Conservation (phyloP, 1,140 invertebrate species). For the Neotoxoptera formosana region DNA sequence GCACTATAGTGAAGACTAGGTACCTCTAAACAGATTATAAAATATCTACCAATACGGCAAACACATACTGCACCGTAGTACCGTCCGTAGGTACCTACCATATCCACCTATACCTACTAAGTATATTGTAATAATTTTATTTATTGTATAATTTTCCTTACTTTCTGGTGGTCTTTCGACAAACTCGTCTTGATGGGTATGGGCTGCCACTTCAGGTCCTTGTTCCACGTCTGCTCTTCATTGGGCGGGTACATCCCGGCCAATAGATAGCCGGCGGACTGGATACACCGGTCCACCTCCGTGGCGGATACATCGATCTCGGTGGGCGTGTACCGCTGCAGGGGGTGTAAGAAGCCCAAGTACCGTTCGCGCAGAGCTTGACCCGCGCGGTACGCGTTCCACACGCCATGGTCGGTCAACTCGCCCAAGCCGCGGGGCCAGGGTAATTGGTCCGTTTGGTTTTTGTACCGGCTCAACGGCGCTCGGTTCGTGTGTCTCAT, state of each 20-base stretch:
- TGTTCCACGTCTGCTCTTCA: constrained; percentile 51
- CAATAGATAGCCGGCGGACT: constrained; percentile 29
- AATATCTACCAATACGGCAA: too few species aligned
- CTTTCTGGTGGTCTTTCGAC: constrained; percentile 20
- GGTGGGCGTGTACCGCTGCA: constrained; percentile 3
- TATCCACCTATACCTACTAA: background rate
- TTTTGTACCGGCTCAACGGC: constrained; percentile 1
- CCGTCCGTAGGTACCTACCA: too few species aligned
- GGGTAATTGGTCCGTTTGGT: constrained; percentile 69
- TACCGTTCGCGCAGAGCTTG: constrained; percentile 54
- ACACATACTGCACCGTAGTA: too few species aligned
- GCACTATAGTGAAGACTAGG: too few species aligned
- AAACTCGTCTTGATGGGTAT: constrained; percentile 49
- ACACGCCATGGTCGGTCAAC: constrained; percentile 70
- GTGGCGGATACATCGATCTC: constrained; percentile 51
- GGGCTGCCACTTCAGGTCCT: constrained; percentile 54
- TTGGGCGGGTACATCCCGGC: constrained; percentile 55
- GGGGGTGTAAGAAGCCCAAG: constrained; percentile 34
- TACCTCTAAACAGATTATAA: too few species aligned
- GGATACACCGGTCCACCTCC: constrained; percentile 36
- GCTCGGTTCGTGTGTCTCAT: constrained; percentile 22
- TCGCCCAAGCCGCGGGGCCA: constrained; percentile 83
- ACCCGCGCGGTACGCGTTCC: constrained; percentile 37
- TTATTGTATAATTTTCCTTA: background rate
- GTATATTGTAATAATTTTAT: background rate